Conservation (phyloP, 2,888 invertebrate species). For the Lordiphosa fenestrarum region DNA sequence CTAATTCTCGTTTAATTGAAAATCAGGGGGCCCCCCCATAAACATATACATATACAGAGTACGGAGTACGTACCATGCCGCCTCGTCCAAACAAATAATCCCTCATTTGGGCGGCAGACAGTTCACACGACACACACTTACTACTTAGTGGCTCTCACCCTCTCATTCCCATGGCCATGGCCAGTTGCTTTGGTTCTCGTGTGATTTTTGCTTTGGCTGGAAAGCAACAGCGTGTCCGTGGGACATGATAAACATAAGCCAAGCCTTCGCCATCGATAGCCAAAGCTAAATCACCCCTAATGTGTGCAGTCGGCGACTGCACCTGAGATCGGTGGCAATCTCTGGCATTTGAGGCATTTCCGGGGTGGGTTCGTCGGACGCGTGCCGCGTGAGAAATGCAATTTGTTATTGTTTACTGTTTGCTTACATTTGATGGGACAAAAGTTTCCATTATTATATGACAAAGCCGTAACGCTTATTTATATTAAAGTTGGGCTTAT, state of each 20-base stretch:
- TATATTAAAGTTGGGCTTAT: background rate
- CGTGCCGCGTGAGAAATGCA: constrained; percentile 62
- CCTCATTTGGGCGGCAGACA: constrained; percentile 12
- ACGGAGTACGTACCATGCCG: background rate
- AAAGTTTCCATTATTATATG: constrained; percentile 6
- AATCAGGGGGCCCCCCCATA: background rate
- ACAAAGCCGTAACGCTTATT: background rate
- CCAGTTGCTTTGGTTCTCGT: constrained; percentile 74
- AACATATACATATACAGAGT: background rate
- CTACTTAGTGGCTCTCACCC: constrained; percentile 19
- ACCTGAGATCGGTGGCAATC: constrained; percentile 27
- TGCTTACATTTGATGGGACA: constrained; percentile 34
- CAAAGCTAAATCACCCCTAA: background rate
- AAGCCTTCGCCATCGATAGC: constrained; percentile 7
- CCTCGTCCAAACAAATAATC: constrained; percentile 9
- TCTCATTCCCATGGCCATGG: constrained; percentile 34
- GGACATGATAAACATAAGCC: constrained; percentile 22
- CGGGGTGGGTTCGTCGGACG: constrained; percentile 40
- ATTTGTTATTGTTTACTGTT: constrained; percentile 58
- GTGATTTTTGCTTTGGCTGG: constrained; percentile 64
- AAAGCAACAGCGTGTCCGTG: constrained; percentile 49
- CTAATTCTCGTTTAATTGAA: constrained; percentile 10
- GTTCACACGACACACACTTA: constrained; percentile 26
- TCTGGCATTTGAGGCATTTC: constrained; percentile 22
- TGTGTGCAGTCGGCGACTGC: constrained; percentile 14